Evolutionary conservation across 1,140 invertebrate genomes (phyloP), one percentile per base, ranked within the genome.

Genomic region (Atta colombica): DNA sequence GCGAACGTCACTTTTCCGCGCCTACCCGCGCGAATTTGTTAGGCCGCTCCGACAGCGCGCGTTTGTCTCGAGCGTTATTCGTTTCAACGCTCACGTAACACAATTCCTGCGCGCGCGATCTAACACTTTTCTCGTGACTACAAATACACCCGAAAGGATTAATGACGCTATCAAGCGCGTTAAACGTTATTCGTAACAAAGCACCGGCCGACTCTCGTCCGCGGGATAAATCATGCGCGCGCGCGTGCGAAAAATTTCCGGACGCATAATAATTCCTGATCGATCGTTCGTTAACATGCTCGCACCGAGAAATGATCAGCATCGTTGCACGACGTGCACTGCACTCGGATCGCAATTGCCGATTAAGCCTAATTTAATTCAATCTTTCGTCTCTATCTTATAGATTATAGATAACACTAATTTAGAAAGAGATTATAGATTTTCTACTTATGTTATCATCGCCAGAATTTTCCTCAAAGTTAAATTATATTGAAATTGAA

Each of bases 91-190:
- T 84, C 80, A 84, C 68, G 55, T 84, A 84, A 84, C 68, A 84
- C 80, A 74, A 84, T 84, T 84, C 39, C 68, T 25, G 77, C 63
- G 77, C 77, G 77, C 77, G 77, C 77, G 63, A 80, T 80, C 77
- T 74, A 84, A 61, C 39, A 84, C 68, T 84, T 84, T 84, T 74
- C 80, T 84, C 80, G 80, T n/a, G 80, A 51, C 69, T 35, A 61
- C 80, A 74, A 74, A 74, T 74, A 74, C 53, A 82, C 55, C 80
- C 80, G 39, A 84, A 84, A 84, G 80, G 80, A 84, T 84, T 84
- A 84, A 84, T 84, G 69, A 84, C 80, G 68, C 80, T 84, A 84
- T 84, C 80, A 84, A 74, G 80, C 80, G 58, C 80, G 80, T 28
- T 84, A 84, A 84, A 84, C 55, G 68, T 84, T 84, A 28, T 68